A percentile compares a stretch with the other conserved stretches of the same genome.
Conservation (phyloP, 2,113 vertebrate genomes). For the Cynopterus brachyotis region DNA sequence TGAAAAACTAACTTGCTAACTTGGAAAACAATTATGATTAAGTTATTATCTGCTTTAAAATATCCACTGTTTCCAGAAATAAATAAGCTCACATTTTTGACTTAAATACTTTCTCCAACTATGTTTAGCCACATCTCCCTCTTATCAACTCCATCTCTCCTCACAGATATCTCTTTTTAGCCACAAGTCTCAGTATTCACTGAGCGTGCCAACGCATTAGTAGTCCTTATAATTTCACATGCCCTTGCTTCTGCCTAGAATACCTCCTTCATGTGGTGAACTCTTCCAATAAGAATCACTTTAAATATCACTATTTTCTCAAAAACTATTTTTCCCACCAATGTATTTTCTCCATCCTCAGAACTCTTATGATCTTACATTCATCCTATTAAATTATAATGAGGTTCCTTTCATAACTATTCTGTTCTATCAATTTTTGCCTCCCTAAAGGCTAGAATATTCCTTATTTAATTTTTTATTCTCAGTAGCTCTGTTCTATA, state of each 20-base stretch:
- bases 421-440: neutral
- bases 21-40: neutral
- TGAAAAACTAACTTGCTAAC: neutral
- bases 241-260: neutral
- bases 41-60: neutral
- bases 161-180: neutral
- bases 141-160: neutral
- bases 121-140: neutral
- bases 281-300: neutral
- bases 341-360: neutral
- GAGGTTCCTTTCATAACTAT: neutral
- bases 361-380: neutral
- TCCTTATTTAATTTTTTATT: neutral
- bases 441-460: neutral
- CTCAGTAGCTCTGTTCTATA: neutral
- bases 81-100: neutral
- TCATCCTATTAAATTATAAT: neutral
- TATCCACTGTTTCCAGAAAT: neutral
- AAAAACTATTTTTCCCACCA: neutral
- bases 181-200: neutral
- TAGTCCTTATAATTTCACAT: neutral
- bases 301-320: neutral
- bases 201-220: rapidly evolving
- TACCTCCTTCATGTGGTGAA: neutral
- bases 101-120: neutral